Base-by-base conservation (phyloP, 2,113 vertebrate genomes). In the Chitala chitala region DNA sequence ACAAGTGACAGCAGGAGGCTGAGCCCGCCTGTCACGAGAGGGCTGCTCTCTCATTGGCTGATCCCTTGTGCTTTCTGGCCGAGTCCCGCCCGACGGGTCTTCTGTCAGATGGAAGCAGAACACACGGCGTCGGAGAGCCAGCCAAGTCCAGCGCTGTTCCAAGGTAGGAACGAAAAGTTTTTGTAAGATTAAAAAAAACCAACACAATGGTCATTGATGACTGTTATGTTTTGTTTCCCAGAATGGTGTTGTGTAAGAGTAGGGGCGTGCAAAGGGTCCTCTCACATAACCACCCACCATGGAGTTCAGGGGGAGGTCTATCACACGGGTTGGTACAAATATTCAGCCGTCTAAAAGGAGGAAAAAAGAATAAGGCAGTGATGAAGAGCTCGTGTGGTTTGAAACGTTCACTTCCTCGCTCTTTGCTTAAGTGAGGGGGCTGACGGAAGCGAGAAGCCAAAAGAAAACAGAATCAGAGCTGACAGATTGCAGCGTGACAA, bases 381-480 rank as follows among this genome's bases (percentile, higher is more conserved):
- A 36, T 63, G 59, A 29, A 22, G 42, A 51, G 65, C 22, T 54
- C 33, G 42, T 22, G 40, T 24, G 22, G 20, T 48, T 48, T 40
- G 24, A 68, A 53, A 44, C 26, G 38, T 46, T 70, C 71, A 59
- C 33, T 38, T 69, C 46, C 26, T 38, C 71, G 58, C 51, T 55
- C 51, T 76, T 36, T 38, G 9, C 54, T 66, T 42, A 59, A 73
- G 54, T 59, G 81, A 74, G 77, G 78, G 78, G 77, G 81, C 69
- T 75, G 81, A 33, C 22, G 71, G 66, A 55, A 71, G 53, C 38
- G 48, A 53, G 6, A 10, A 59, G 65, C 26, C 36, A 77, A 58
- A 44, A 50, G 22, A 56, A 53, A 40, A 56, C 6, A 58, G 50
- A 76, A 53, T 22, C 53, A 44, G 38, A n/a, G 53, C 51, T 10